Evolutionary conservation across 1,140 invertebrate species (phyloP), one percentile per base, ranked within the genome.

Genomic region (Pentalonia nigronervosa): DNA sequence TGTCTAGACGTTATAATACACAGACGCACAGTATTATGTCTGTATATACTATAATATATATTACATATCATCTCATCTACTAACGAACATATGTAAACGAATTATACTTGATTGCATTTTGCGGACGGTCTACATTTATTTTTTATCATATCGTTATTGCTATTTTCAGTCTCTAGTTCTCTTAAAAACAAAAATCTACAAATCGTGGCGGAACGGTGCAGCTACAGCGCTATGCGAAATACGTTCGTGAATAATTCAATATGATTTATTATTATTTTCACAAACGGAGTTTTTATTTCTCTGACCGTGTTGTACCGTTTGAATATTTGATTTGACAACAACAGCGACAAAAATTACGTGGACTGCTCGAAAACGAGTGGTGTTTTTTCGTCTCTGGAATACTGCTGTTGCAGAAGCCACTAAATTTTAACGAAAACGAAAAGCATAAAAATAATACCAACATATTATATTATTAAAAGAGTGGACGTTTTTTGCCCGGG

Each of bases 251-350:
- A 89, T 89, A 89, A 89, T 53, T 89, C 30, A 89, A 53, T 53
- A 53, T 89, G 87, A 89, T 89, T 89, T 89, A 89, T 89, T 53
- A 76, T 76, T 76, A 76, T 76, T 76, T 76, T 53, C n/a, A 45
- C 87, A 36, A 53, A 36, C 87, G 47, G n/a, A 3, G 34, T 36
- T 89, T 53, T 47, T 89, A 53, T 53, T 89, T 25, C 34, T 53
- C 25, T 34, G 47, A 50, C 45, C 76, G 76, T 36, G 20, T 83
- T 25, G 48, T 88, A 88, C 48, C 47, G 87, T 53, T 89, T 89
- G 7, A 50, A 89, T 89, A 53, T 89, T 89, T 53, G 14, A 88
- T 88, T 50, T 48, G 23, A 48, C 30, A 47, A 87, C 14, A 47
- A 87, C 84, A 45, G 36, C 60, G 60, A 88, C 41, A 50, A 88